Percentiles rank a stretch among this genome's conserved stretches.
Conservation (phyloP, 2,888 invertebrate genomes). For the Torymus tubicola region DNA sequence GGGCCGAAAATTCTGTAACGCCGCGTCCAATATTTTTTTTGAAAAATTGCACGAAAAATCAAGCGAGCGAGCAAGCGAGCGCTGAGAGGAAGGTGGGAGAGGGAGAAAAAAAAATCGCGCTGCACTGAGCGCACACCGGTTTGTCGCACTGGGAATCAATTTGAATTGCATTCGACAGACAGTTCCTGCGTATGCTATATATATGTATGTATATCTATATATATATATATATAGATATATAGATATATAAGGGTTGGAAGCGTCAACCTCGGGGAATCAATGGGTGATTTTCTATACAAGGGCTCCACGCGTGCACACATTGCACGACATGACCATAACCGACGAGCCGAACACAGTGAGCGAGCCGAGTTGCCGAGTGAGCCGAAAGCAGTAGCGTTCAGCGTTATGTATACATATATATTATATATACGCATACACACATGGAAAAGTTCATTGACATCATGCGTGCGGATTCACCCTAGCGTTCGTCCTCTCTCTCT, state of each 20-base stretch:
- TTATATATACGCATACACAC: background rate
- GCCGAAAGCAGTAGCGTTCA: too few species aligned
- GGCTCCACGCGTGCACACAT: constrained; percentile 8
- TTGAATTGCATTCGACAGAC: constrained; percentile 55
- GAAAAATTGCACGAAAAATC: constrained; percentile 34
- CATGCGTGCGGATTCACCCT: constrained; percentile 32
- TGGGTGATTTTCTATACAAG: constrained; percentile 51
- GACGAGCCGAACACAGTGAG: background rate
- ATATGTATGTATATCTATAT: too few species aligned
- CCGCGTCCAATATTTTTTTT: constrained; percentile 9
- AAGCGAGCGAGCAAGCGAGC: background rate
- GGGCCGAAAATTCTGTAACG: too few species aligned
- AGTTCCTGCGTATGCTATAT: background rate
- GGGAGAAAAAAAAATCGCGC: constrained; percentile 22
- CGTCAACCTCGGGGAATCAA: constrained; percentile 40
- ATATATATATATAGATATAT: background rate
- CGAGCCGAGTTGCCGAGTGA: too few species aligned
- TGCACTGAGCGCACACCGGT: constrained; percentile 23
- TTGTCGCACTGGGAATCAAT: constrained; percentile 48
- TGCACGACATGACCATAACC: constrained; percentile 30
- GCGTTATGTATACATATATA: background rate
- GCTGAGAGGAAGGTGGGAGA: background rate
- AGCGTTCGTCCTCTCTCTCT: constrained; percentile 11
- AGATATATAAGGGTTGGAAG: background rate
- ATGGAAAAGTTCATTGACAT: constrained; percentile 55